Evolutionary conservation across 2,113 vertebrate genomes (phyloP), one percentile per base, ranked within the genome.

Genomic region (Ptyas mucosa): DNA sequence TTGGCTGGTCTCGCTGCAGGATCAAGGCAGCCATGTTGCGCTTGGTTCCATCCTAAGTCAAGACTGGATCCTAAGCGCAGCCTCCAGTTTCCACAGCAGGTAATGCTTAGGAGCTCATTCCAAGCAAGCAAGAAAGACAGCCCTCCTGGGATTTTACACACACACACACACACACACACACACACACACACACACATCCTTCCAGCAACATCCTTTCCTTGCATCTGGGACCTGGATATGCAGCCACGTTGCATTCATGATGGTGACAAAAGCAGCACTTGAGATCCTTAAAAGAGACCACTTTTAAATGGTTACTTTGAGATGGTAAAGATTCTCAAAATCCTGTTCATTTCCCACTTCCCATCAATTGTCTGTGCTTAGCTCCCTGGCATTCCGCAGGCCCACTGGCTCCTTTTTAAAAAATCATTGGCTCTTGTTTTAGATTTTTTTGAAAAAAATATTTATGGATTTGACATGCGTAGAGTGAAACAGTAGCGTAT

Each of bases 1-100:
- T 0, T 95, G 96, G 95, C 64, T 96, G 39, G 95, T 96, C 58
- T 96, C 96, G 0, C 55, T 97, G 93, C 96, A 94, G 93, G 95
- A 96, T 24, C 39, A 64, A 5, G 92, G 49, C 43, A 89, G 85
- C 21, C 95, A 96, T 51, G 51, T 96, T 93, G 92, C 95, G 1
- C 96, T 97, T 0, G 92, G 96, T 23, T 95, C 92, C 93, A 94
- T 95, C 94, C 93, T 97, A 89, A 97, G 93, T 8, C 6, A 95
- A n/a, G 91, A 94, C 91, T 97, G 96, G 96, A 94, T 97, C 52
- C 91, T 97, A 64, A 97, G 95, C 10, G 3, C 90, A 0, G 92
- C 96, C 0, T 95, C 96, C 0, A 64, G 46, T 21, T 93, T 97
- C 61, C 92, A 49, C 75, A 57, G 93, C 94, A 96, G 96, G 96